Evolutionary conservation across 2,797 vertebrate genomes (phyloP).

Genomic region (Coreius guichenoti): DNA sequence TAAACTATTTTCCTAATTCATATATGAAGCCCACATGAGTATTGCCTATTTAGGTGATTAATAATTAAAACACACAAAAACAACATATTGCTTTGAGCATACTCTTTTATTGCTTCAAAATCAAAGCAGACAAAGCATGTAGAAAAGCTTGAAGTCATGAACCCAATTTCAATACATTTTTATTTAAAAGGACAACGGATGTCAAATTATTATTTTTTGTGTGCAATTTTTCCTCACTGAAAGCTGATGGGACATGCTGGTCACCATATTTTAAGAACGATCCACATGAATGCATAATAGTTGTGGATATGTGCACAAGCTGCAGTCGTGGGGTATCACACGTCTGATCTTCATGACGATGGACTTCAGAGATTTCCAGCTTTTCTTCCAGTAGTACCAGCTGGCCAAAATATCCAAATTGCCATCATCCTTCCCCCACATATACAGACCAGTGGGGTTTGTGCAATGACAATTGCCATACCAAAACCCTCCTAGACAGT

Average conservation of each 20-base stretch:
- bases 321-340: neutral
- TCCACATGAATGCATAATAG: neutral
- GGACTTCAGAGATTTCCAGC: fast-evolving
- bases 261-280: neutral
- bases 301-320: neutral
- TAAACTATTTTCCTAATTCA: too few species aligned
- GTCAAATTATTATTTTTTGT: neutral
- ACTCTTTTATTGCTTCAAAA: neutral
- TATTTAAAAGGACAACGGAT: neutral
- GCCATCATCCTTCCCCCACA: neutral
- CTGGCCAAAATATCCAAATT: fast-evolving
- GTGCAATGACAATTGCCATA: fast-evolving
- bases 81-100: neutral
- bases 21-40: neutral
- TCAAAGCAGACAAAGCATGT: neutral
- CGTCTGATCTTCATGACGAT: conserved; percentile 4
- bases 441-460: neutral
- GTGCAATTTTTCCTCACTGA: neutral
- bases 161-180: neutral
- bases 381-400: neutral
- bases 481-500: neutral
- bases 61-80: neutral
- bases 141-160: neutral
- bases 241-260: neutral
- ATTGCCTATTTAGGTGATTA: neutral